These are phyloP conservation scores for Adelognathus sp. DNA, from an alignment of 2,888 invertebrate species.

Conservation along the genomic window DNA sequence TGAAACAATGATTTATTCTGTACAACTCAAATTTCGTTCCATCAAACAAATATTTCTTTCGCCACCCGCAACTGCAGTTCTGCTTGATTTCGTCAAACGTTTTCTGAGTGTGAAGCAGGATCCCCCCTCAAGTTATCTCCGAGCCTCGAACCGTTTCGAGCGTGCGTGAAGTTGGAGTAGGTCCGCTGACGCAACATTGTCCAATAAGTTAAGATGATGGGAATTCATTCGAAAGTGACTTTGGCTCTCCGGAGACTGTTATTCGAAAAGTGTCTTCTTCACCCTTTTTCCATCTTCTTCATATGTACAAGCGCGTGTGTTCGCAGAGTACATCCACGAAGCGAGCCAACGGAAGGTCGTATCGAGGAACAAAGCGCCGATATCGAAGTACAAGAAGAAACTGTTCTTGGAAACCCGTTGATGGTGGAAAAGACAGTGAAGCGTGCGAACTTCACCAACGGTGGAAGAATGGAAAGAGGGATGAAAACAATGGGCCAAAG, in stretches of 20 bases:
- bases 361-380: constrained; percentile 7
- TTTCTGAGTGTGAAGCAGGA: no score
- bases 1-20: no score
- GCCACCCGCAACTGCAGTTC: no score
- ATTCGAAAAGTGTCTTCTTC: not conserved
- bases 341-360: not conserved
- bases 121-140: not conserved
- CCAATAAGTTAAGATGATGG: not conserved
- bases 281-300: not conserved
- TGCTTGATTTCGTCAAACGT: no score
- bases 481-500: constrained; percentile 39
- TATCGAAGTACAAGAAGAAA: constrained; percentile 25
- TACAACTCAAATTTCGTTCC: no score
- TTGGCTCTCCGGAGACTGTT: not conserved
- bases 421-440: not conserved
- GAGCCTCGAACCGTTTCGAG: not conserved
- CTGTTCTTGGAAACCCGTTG: constrained; percentile 26
- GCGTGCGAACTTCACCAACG: not conserved
- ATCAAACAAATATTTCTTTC: no score
- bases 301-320: not conserved
- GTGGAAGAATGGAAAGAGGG: not conserved
- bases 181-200: not conserved
- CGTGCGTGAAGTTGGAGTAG: not conserved
- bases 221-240: not conserved
- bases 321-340: not conserved